Conservation (phyloP, 2,113 vertebrate genomes). For the Colinus virginianus region DNA sequence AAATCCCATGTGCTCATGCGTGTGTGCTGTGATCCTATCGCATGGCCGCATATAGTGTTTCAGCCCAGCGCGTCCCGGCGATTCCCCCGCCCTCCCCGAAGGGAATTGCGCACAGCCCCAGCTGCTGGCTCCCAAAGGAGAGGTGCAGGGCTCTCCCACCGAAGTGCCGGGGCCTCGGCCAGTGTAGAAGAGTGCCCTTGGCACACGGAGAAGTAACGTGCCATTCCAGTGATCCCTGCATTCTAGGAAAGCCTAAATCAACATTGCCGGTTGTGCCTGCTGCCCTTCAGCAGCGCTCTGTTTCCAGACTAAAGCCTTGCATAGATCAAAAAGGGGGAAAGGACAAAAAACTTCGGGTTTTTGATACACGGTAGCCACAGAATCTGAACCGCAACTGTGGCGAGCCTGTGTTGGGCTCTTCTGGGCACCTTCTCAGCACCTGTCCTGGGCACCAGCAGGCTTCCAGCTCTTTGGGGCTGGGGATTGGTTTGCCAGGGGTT, state of each 20-base stretch:
- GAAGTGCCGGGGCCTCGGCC: constrained; percentile 8
- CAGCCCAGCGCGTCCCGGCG: background rate
- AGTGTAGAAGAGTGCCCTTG: constrained; percentile 61
- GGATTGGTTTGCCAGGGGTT: background rate
- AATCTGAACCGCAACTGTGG: background rate
- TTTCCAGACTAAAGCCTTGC: constrained; percentile 3
- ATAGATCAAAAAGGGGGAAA: background rate
- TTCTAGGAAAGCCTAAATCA: constrained; percentile 71
- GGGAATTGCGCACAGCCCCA: background rate
- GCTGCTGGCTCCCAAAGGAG: background rate
- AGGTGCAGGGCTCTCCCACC: background rate
- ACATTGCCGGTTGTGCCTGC: constrained; percentile 5
- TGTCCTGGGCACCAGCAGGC: too few species aligned
- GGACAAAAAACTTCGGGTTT: background rate
- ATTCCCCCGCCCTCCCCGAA: background rate
- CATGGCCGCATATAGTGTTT: background rate
- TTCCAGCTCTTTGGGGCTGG: background rate
- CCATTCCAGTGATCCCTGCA: constrained; percentile 38
- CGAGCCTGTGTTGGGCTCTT: background rate
- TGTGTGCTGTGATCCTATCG: background rate
- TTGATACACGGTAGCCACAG: background rate
- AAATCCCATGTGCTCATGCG: background rate
- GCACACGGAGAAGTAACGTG: constrained; percentile 51
- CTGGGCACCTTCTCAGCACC: background rate
- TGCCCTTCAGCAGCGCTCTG: constrained; percentile 16